Evolutionary conservation across 2,113 vertebrate genomes (phyloP).

Genomic region (Silurus asotus): DNA sequence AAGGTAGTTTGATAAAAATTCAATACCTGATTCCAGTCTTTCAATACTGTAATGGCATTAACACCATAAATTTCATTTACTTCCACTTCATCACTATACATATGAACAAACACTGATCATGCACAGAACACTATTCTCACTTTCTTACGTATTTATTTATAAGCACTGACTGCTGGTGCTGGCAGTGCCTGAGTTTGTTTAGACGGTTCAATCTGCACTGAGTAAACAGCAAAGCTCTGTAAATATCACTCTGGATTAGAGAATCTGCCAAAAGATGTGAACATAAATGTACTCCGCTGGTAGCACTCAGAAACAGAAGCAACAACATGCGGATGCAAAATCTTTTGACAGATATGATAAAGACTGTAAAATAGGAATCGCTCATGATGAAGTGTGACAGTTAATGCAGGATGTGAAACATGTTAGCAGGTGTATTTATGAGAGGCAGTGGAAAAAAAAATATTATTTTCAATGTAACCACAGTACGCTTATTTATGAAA

Average conservation of each 20-base stretch:
- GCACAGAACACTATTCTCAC: background rate
- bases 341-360: background rate
- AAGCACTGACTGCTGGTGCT: background rate
- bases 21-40: background rate
- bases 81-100: background rate
- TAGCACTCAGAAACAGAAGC: background rate
- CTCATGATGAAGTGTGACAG: background rate
- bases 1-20: background rate
- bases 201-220: background rate
- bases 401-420: background rate
- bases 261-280: background rate
- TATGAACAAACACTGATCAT: background rate
- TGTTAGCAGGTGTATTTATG: background rate
- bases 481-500: background rate
- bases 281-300: background rate
- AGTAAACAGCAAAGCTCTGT: background rate
- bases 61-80: background rate
- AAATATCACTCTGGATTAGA: conserved; percentile 15
- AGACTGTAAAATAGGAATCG: background rate
- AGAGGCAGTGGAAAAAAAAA: background rate
- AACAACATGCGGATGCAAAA: background rate
- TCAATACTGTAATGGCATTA: background rate
- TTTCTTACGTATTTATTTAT: background rate
- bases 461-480: background rate
- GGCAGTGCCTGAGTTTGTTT: background rate